These are phyloP conservation scores for Euleptes europaea DNA, from an alignment of 2,113 vertebrate species.

Conservation along the genomic window DNA sequence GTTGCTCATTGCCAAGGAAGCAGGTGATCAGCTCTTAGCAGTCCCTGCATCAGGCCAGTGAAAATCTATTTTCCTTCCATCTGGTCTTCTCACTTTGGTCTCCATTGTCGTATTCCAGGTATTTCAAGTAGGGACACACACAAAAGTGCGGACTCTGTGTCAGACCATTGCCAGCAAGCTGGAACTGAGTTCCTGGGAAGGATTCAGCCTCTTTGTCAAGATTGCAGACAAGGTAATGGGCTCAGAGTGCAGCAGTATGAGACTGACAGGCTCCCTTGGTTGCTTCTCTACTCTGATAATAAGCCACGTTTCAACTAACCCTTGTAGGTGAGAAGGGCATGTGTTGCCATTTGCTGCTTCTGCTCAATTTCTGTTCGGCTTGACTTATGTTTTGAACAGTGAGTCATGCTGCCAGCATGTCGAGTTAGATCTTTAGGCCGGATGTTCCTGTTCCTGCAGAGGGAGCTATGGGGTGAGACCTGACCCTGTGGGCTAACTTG, in stretches of 20 bases:
- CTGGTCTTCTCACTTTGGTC: conserved; percentile 14
- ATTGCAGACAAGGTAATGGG: conserved; percentile 87
- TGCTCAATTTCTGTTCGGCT: neutral
- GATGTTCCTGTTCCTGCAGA: neutral
- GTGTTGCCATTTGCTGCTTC: neutral
- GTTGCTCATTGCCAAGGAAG: neutral
- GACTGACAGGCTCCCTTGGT: neutral
- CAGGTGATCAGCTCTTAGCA: neutral
- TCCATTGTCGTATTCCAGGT: conserved; percentile 69
- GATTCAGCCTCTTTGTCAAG: conserved; percentile 94
- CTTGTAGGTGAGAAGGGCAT: neutral
- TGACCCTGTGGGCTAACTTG: neutral
- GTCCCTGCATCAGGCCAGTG: neutral
- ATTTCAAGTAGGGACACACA: conserved; percentile 85
- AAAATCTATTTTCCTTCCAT: neutral
- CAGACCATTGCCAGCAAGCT: conserved; percentile 77
- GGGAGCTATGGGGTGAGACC: neutral
- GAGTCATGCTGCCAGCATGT: no score
- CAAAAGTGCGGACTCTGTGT: conserved; percentile 83
- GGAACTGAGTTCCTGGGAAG: conserved; percentile 84
- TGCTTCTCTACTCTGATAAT: neutral
- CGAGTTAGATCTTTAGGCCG: neutral
- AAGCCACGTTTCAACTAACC: neutral
- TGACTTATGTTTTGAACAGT: neutral
- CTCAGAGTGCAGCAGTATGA: neutral